Evolutionary conservation across 2,888 invertebrate species (phyloP).

Genomic region (Hymenopus coronatus): DNA sequence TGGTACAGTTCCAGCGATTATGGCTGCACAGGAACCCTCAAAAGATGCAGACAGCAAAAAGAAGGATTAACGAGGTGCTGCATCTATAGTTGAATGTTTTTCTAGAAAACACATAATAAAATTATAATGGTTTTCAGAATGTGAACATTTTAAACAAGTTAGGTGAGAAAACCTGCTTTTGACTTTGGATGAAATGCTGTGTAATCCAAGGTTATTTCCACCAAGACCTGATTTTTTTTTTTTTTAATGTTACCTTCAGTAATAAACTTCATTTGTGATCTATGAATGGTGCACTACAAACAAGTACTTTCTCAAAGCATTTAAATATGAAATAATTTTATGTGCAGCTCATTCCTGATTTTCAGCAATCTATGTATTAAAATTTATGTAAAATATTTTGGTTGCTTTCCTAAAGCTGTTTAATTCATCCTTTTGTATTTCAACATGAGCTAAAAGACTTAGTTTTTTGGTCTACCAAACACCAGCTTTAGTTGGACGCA

Average conservation of each 20-base stretch:
- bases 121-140: neutral
- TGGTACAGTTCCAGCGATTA: conserved; percentile 4
- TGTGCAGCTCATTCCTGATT: neutral
- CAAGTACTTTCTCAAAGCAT: neutral
- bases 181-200: neutral
- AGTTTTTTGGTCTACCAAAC: neutral
- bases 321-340: neutral
- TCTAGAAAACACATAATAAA: neutral
- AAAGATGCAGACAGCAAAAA: conserved; percentile 36
- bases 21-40: conserved; percentile 9
- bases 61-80: conserved; percentile 29
- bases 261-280: neutral
- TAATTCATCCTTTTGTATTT: neutral
- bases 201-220: neutral
- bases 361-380: neutral
- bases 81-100: neutral
- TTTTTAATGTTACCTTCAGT: neutral
- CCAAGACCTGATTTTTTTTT: neutral
- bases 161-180: neutral
- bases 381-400: neutral
- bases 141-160: neutral
- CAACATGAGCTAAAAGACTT: neutral
- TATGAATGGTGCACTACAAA: neutral
- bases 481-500: neutral
- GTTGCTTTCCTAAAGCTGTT: neutral